Percentiles rank a stretch among this genome's conserved stretches.
phyloP scores from a whole-genome alignment of 2,113 vertebrate species.

The Pandion haliaetus region DNA sequence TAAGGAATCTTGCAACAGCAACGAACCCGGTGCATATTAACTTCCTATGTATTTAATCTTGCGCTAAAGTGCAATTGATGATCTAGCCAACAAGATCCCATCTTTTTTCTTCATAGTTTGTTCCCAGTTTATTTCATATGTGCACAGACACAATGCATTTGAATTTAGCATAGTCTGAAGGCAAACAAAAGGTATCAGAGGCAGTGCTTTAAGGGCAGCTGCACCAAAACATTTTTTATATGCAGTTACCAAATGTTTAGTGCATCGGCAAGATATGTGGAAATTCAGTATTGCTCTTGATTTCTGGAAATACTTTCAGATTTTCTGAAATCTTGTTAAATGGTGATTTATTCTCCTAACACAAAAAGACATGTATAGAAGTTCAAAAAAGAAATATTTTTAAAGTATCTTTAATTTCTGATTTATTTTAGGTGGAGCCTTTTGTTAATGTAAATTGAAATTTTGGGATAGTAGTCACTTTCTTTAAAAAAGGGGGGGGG shows the following conservation, averaged over 20 bases:
- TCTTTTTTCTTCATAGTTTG: not conserved
- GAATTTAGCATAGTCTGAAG: not conserved
- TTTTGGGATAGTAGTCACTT: not conserved
- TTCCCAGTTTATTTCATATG: too few relatives aligned
- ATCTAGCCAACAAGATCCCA: not conserved
- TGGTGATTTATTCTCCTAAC: not conserved
- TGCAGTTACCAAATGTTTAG: not conserved
- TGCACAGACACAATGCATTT: not conserved
- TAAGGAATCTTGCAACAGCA: not conserved
- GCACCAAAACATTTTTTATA: fast-evolving
- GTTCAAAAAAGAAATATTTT: not conserved
- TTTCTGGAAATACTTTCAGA: not conserved
- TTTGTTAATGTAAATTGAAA: not conserved
- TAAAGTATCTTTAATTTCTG: not conserved
- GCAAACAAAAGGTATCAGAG: not conserved
- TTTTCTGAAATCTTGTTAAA: not conserved
- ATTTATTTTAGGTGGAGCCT: not conserved
- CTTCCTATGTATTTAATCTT: not conserved
- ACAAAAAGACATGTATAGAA: too few relatives aligned
- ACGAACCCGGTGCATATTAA: fast-evolving
- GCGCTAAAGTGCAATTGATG: not conserved
- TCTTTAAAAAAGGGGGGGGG: not conserved
- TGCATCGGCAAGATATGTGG: fast-evolving
- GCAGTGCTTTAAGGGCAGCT: not conserved
- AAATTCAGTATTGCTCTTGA: not conserved